Evolutionary conservation across 2,888 invertebrate species (phyloP).

Genomic region (Apantesis nais): DNA sequence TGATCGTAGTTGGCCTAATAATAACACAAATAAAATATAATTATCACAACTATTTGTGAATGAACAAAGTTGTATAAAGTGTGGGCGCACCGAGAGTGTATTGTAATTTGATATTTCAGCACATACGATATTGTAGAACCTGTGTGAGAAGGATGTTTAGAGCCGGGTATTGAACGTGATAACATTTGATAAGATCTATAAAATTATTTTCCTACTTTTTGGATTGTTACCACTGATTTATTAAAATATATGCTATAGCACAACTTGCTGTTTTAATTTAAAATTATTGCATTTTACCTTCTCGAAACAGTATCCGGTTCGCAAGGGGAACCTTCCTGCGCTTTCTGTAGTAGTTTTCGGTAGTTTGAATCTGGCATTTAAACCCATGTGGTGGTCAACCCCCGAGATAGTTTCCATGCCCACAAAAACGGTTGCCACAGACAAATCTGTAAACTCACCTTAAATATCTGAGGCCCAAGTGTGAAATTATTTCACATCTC

Average conservation of each 20-base stretch:
- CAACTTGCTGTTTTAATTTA: constrained; percentile 31
- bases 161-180: constrained; percentile 40
- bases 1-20: too few relatives aligned
- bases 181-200: constrained; percentile 36
- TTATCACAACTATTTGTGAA: too few relatives aligned
- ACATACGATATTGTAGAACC: constrained; percentile 13
- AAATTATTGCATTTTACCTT: neutral
- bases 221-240: constrained; percentile 54
- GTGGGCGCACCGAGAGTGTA: constrained; percentile 12
- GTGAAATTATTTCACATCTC: too few relatives aligned
- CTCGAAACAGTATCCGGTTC: neutral
- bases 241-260: constrained; percentile 56
- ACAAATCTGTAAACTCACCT: too few relatives aligned
- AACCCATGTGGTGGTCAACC: too few relatives aligned
- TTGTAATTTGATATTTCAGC: constrained; percentile 32
- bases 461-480: too few relatives aligned
- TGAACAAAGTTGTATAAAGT: neutral
- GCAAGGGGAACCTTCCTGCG: neutral
- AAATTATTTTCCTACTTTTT: constrained; percentile 49
- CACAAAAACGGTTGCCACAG: too few relatives aligned
- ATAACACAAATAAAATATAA: neutral
- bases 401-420: too few relatives aligned
- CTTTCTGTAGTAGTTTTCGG: too few relatives aligned
- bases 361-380: too few relatives aligned
- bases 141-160: constrained; percentile 15